phyloP scores from a whole-genome alignment of 2,113 vertebrate species.

The Pungitius pungitius region DNA sequence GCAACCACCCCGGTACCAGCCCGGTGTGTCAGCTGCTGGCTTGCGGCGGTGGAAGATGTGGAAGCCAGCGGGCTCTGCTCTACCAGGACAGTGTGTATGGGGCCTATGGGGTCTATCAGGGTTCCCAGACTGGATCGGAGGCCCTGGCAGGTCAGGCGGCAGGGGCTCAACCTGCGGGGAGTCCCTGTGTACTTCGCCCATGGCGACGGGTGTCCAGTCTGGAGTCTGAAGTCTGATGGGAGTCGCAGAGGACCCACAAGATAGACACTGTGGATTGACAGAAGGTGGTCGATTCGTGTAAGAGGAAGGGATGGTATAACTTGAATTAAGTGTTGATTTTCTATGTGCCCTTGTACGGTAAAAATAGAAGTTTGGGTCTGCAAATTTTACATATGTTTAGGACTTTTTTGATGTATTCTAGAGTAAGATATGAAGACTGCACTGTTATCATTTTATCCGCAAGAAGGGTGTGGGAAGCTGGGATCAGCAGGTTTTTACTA shows the following conservation, averaged over 20 bases:
- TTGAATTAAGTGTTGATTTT: constrained; percentile 56
- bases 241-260: constrained; percentile 11
- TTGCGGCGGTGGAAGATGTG: constrained; percentile 67
- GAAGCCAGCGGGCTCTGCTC: constrained; percentile 68
- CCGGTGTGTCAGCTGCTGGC: constrained; percentile 73
- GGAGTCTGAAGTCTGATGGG: constrained; percentile 91
- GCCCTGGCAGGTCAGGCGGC: constrained; percentile 64
- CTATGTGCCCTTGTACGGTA: constrained; percentile 41
- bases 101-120: constrained; percentile 77
- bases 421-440: constrained; percentile 28
- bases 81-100: constrained; percentile 82
- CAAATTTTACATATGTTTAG: constrained; percentile 23
- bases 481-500: constrained; percentile 46
- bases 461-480: constrained; percentile 31
- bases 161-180: constrained; percentile 67
- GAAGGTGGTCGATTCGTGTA: constrained; percentile 14
- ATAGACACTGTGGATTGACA: constrained; percentile 29
- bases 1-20: constrained; percentile 70
- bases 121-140: constrained; percentile 67
- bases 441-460: constrained; percentile 33
- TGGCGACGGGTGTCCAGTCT: constrained; percentile 91
- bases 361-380: constrained; percentile 31
- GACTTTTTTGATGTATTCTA: constrained; percentile 24
- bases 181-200: constrained; percentile 78
- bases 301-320: constrained; percentile 17